These are phyloP conservation scores for Anoplopoma fimbria DNA, from an alignment of 2,113 vertebrate species.

Conservation along the genomic window DNA sequence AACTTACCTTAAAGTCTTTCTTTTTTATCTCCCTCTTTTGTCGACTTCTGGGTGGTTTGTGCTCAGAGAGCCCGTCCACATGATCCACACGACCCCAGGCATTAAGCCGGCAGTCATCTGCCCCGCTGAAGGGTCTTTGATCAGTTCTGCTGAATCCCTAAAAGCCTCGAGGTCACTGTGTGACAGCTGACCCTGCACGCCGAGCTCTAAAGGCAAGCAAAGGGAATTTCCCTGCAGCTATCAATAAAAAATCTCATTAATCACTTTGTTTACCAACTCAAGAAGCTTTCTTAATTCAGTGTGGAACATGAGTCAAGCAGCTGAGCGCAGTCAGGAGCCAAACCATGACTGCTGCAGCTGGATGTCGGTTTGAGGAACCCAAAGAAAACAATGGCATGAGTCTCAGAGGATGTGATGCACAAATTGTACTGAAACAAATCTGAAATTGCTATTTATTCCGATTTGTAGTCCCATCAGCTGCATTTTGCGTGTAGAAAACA, in stretches of 20 bases:
- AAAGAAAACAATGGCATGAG: slow-evolving; percentile 27
- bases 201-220: background rate
- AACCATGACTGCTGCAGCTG: background rate
- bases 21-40: slow-evolving; percentile 13
- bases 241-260: slow-evolving; percentile 31
- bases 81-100: slow-evolving; percentile 57
- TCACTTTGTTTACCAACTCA: slow-evolving; percentile 25
- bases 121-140: slow-evolving; percentile 49
- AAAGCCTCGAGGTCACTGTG: slow-evolving; percentile 33
- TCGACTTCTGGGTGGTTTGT: slow-evolving; percentile 35
- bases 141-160: slow-evolving; percentile 33
- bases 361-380: background rate
- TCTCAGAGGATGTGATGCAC: slow-evolving; percentile 21
- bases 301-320: slow-evolving; percentile 5
- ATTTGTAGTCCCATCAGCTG: background rate
- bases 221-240: slow-evolving; percentile 12
- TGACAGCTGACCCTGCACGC: slow-evolving; percentile 15
- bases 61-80: slow-evolving; percentile 22
- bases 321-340: slow-evolving; percentile 10
- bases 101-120: slow-evolving; percentile 50
- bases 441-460: slow-evolving; percentile 13
- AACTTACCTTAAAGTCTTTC: slow-evolving; percentile 6
- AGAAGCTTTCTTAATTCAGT: background rate
- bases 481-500: slow-evolving; percentile 8
- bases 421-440: background rate